These are phyloP conservation scores for Pollenia griseotomentosa DNA, from an alignment of 2,888 invertebrate species.

Conservation along the genomic window DNA sequence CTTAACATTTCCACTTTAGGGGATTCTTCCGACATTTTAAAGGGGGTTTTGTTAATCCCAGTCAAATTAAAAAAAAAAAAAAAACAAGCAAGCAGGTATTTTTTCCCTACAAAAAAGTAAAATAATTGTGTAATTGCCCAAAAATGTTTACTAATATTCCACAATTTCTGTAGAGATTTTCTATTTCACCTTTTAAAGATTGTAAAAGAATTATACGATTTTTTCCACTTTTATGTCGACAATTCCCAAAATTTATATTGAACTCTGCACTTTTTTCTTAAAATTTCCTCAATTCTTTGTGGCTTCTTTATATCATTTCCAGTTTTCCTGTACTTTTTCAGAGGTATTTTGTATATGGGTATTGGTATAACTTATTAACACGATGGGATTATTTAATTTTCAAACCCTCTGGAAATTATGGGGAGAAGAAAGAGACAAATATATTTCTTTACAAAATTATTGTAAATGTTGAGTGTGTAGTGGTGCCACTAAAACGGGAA, in stretches of 20 bases:
- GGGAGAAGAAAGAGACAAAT: slow-evolving; percentile 54
- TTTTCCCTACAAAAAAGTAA: slow-evolving; percentile 23
- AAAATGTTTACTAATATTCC: background rate
- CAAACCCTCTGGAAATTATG: background rate
- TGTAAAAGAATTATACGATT: background rate
- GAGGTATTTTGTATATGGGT: slow-evolving; percentile 62
- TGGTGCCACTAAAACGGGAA: slow-evolving; percentile 29
- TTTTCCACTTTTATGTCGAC: slow-evolving; percentile 19
- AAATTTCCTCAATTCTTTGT: slow-evolving; percentile 50
- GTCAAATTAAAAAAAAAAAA: background rate
- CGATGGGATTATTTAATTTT: slow-evolving; percentile 49
- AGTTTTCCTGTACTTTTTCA: slow-evolving; percentile 42
- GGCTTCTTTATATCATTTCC: slow-evolving; percentile 54
- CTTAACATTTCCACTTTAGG: slow-evolving; percentile 78
- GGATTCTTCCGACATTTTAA: slow-evolving; percentile 65
- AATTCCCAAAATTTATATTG: slow-evolving; percentile 56
- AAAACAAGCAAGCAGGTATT: background rate
- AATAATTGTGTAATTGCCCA: slow-evolving; percentile 46
- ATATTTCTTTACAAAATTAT: background rate
- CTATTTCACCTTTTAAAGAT: background rate
- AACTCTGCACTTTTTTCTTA: slow-evolving; percentile 31
- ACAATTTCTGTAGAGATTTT: slow-evolving; percentile 10
- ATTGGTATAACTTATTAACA: slow-evolving; percentile 55
- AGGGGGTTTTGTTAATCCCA: slow-evolving; percentile 45
- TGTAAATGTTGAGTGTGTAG: background rate